Evolutionary conservation across 2,113 vertebrate species (phyloP).

Genomic region (Thymallus thymallus): DNA sequence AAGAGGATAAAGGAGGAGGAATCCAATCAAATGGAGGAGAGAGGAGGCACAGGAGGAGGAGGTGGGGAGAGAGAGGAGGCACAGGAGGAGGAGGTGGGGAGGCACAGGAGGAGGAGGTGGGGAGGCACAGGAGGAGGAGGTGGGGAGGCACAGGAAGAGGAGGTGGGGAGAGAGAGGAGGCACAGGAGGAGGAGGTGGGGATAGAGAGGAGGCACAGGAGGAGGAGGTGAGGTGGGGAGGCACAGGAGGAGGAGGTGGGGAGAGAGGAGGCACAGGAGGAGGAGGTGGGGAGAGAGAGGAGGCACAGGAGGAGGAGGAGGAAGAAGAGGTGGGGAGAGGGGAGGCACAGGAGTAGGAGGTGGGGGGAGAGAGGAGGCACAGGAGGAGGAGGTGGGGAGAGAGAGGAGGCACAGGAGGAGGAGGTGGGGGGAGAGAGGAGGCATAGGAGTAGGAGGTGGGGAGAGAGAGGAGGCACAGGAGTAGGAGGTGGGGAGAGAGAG

Average conservation of each 20-base stretch:
- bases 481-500: too few relatives aligned
- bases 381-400: slow-evolving; percentile 5
- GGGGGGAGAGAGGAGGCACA: too few relatives aligned
- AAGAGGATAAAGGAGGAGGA: slow-evolving; percentile 50
- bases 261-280: slow-evolving; percentile 30
- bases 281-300: slow-evolving; percentile 30
- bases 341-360: too few relatives aligned
- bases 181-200: background rate
- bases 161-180: slow-evolving; percentile 23
- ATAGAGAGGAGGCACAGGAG: slow-evolving; percentile 34
- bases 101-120: slow-evolving; percentile 45
- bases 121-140: too few relatives aligned
- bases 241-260: background rate
- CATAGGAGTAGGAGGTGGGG: background rate
- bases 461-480: slow-evolving; percentile 38
- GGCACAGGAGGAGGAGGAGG: background rate
- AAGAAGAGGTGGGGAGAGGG: slow-evolving; percentile 37
- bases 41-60: too few relatives aligned
- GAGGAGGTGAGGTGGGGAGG: slow-evolving; percentile 35
- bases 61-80: slow-evolving; percentile 31
- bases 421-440: too few relatives aligned
- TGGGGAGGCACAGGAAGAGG: slow-evolving; percentile 25
- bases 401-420: slow-evolving; percentile 43
- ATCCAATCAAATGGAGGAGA: slow-evolving; percentile 58
- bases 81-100: slow-evolving; percentile 6